Evolutionary conservation across 2,888 invertebrate species (phyloP).

Genomic region (Syrphus vitripennis): DNA sequence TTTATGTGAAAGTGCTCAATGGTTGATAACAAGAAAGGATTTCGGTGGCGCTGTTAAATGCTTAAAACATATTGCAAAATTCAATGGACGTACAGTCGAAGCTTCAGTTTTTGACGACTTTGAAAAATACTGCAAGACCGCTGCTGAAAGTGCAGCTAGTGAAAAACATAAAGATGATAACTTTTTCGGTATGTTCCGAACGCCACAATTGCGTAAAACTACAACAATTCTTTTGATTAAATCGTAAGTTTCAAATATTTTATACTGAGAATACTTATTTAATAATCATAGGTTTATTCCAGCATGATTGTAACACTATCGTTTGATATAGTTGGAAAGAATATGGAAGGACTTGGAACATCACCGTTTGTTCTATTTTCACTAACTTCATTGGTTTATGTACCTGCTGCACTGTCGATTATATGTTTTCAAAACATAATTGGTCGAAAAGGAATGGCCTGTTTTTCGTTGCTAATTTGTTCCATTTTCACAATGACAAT

Average conservation of each 20-base stretch:
- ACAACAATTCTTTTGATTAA: conserved; percentile 83
- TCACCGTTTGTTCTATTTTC: conserved; percentile 83
- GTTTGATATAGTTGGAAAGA: conserved; percentile 83
- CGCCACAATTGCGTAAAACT: conserved; percentile 82
- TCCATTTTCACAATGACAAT: conserved; percentile 82
- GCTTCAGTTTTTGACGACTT: conserved; percentile 81
- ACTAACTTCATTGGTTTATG: conserved; percentile 82
- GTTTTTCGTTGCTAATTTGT: conserved; percentile 82
- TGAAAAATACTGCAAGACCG: conserved; percentile 76
- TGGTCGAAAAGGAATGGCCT: conserved; percentile 83
- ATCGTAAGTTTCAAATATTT: conserved; percentile 81
- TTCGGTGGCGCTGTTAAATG: conserved; percentile 82
- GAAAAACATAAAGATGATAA: conserved; percentile 74
- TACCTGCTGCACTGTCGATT: conserved; percentile 81
- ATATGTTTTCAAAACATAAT: conserved; percentile 79
- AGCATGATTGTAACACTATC: conserved; percentile 84
- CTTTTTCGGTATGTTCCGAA: conserved; percentile 82
- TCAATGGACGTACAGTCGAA: conserved; percentile 81
- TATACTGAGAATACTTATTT: background rate
- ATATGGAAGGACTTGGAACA: conserved; percentile 82
- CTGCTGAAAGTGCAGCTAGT: conserved; percentile 72
- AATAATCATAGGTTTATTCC: background rate
- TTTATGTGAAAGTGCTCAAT: conserved; percentile 84
- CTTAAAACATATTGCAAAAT: conserved; percentile 82
- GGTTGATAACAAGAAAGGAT: conserved; percentile 83